Evolutionary conservation across 2,113 vertebrate genomes (phyloP).

Genomic region (Aphelocoma coerulescens): DNA sequence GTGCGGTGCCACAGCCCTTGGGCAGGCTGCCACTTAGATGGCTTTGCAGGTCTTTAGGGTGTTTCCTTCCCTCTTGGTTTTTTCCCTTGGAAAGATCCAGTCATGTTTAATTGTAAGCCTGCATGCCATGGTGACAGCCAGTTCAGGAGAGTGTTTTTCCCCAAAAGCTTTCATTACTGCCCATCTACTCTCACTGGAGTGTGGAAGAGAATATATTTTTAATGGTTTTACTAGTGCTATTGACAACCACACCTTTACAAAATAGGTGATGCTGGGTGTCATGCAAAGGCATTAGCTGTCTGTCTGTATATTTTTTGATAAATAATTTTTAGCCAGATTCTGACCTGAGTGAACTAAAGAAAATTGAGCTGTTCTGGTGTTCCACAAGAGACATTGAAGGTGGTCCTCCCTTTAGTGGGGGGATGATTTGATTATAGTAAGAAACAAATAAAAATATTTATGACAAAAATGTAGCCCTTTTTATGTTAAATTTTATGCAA

Average conservation of each 20-base stretch:
- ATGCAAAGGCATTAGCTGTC: neutral
- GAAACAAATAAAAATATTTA: neutral
- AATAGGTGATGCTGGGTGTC: neutral
- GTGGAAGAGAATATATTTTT: neutral
- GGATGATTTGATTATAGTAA: neutral
- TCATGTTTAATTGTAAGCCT: neutral
- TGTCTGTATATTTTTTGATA: neutral
- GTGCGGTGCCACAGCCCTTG: neutral
- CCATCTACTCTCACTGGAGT: neutral
- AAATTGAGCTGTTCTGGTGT: neutral
- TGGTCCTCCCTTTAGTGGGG: neutral
- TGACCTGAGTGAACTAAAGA: neutral
- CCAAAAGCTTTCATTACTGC: neutral
- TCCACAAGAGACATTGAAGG: neutral
- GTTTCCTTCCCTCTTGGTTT: neutral
- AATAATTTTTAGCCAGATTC: neutral
- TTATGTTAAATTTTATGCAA: neutral
- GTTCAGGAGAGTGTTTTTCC: neutral
- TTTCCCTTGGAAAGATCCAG: neutral
- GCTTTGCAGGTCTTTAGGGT: neutral
- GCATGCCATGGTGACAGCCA: neutral
- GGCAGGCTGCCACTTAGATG: neutral
- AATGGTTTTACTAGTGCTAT: neutral
- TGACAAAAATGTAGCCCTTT: neutral
- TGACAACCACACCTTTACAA: neutral